phyloP scores from a whole-genome alignment of 2,113 vertebrate genomes.

The Progne subis region DNA sequence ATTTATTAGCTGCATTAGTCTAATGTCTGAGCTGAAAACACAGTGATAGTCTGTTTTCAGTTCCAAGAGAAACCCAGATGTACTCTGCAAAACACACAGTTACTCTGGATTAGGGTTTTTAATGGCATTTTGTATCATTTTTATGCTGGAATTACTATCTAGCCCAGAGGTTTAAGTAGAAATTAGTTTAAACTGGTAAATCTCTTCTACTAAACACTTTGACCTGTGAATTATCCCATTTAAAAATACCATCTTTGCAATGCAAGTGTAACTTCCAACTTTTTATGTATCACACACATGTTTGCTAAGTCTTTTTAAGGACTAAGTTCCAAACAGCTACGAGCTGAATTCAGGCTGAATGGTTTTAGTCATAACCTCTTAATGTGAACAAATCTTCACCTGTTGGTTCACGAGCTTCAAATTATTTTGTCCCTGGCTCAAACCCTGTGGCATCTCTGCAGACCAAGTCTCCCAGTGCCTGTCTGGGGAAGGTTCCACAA shows the following conservation, averaged over 20 bases:
- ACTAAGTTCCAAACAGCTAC: neutral
- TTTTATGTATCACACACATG: rapidly evolving
- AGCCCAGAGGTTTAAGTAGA: neutral
- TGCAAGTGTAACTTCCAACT: neutral
- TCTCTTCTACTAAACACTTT: neutral
- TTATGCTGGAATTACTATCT: neutral
- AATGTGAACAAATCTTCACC: neutral
- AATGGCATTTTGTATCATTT: neutral
- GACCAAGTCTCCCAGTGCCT: slow-evolving; percentile 69
- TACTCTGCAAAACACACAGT: neutral
- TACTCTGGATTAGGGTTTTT: neutral
- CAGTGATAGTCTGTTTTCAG: neutral
- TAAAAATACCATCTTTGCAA: neutral
- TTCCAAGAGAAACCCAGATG: neutral
- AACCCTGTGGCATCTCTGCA: slow-evolving; percentile 60
- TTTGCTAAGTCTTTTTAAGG: neutral
- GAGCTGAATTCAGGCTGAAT: neutral
- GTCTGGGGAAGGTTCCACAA: slow-evolving; percentile 70
- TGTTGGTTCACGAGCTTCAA: neutral
- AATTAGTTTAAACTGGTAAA: neutral
- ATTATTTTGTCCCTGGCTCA: neutral
- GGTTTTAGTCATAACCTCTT: neutral
- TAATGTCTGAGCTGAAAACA: neutral
- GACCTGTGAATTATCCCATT: neutral
- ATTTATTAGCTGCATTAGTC: neutral